Conservation (phyloP, 2,797 vertebrate genomes). For the Arrhamphus sclerolepis region DNA sequence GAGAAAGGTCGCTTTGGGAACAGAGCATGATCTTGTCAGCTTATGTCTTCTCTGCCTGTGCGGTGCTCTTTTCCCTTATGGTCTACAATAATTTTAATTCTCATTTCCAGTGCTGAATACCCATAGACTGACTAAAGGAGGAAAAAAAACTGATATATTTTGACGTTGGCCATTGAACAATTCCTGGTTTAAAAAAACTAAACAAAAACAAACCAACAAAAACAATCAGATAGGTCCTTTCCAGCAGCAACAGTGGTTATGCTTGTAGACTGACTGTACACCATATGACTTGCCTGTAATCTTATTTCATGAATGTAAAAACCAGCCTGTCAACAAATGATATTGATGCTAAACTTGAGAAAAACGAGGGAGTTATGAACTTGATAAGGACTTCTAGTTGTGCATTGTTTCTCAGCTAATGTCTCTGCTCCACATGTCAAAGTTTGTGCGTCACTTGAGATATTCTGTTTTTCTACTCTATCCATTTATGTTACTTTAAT, state of each 20-base stretch:
- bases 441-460: slow-evolving; percentile 16
- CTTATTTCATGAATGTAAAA: slow-evolving; percentile 7
- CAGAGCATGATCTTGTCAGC: slow-evolving; percentile 1
- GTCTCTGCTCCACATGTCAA: slow-evolving; percentile 6
- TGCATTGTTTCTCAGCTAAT: slow-evolving; percentile 13
- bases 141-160: background rate
- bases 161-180: background rate
- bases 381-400: slow-evolving; percentile 10
- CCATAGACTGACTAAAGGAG: background rate
- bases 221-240: background rate
- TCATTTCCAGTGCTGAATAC: background rate
- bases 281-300: slow-evolving; percentile 2
- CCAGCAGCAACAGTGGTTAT: background rate
- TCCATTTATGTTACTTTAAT: slow-evolving; percentile 5
- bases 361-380: background rate
- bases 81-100: slow-evolving; percentile 3
- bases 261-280: slow-evolving; percentile 2
- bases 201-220: background rate
- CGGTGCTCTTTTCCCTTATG: slow-evolving; percentile 10
- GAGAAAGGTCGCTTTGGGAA: slow-evolving; percentile 5
- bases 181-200: background rate
- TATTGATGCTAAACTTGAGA: background rate
- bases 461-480: slow-evolving; percentile 2
- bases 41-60: slow-evolving; percentile 12
- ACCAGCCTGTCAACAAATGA: background rate